A percentile compares a stretch with the other conserved stretches of the same genome.
phyloP scores from a whole-genome alignment of 2,797 vertebrate genomes.

The Gymnoscopelus braueri region DNA sequence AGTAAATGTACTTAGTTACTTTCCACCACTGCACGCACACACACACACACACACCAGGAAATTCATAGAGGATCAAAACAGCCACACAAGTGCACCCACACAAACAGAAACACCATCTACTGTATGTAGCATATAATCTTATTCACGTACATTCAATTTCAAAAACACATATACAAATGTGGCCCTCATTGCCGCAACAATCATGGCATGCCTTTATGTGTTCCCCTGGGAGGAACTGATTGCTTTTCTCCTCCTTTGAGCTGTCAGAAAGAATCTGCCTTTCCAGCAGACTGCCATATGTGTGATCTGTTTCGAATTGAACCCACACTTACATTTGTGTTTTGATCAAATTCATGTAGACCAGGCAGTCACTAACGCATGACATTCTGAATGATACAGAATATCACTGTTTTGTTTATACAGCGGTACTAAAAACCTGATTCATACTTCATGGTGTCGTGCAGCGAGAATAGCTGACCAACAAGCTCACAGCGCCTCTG shows the following conservation, averaged over 20 bases:
- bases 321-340: constrained; percentile 6
- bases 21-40: no score
- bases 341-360: not conserved
- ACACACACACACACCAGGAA: no score
- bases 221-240: constrained; percentile 37
- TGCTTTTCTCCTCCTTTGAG: constrained; percentile 26
- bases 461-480: no score
- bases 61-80: constrained; percentile 61
- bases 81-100: constrained; percentile 56
- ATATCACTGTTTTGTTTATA: no score
- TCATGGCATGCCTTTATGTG: not conserved
- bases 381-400: no score
- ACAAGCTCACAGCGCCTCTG: no score
- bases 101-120: not conserved
- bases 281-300: constrained; percentile 3
- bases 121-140: no score
- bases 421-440: no score
- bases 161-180: constrained; percentile 41
- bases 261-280: constrained; percentile 32
- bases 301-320: constrained; percentile 35
- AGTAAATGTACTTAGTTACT: no score
- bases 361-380: no score
- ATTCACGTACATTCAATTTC: constrained; percentile 17
- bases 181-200: constrained; percentile 28
- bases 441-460: no score